These are phyloP conservation scores for Drosophila equinoxialis DNA, from an alignment of 1,140 invertebrate species.

Conservation along the genomic window DNA sequence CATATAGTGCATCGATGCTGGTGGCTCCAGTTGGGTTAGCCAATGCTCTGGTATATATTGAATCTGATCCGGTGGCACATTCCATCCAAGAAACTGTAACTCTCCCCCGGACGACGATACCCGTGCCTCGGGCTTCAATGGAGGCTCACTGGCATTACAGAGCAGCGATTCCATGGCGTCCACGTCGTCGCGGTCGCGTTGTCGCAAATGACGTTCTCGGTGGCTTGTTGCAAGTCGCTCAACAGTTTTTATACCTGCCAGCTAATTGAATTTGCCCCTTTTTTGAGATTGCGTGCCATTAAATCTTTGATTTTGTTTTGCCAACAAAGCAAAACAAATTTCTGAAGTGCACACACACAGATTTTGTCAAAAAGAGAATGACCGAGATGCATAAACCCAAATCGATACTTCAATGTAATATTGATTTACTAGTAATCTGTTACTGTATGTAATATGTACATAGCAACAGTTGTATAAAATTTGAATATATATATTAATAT, in stretches of 20 bases:
- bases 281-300: constrained; percentile 52
- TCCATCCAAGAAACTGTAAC: constrained; percentile 88
- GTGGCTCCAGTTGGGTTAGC: constrained; percentile 90
- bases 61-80: constrained; percentile 89
- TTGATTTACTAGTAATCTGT: no score
- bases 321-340: constrained; percentile 46
- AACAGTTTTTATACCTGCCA: constrained; percentile 42
- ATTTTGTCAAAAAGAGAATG: constrained; percentile 10
- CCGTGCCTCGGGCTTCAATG: constrained; percentile 60
- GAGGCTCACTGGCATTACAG: constrained; percentile 71
- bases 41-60: constrained; percentile 92
- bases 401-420: not conserved
- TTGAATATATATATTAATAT: no score
- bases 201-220: constrained; percentile 30
- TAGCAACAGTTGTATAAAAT: no score
- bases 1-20: constrained; percentile 91
- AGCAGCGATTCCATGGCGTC: constrained; percentile 52
- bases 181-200: constrained; percentile 15
- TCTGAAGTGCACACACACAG: constrained; percentile 2
- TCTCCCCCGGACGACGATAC: constrained; percentile 54
- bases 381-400: not conserved
- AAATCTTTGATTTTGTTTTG: constrained; percentile 59
- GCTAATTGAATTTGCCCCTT: constrained; percentile 66
- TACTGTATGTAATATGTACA: no score
- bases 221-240: not conserved